Evolutionary conservation across 1,140 invertebrate species (phyloP).

Genomic region (Apis laboriosa): DNA sequence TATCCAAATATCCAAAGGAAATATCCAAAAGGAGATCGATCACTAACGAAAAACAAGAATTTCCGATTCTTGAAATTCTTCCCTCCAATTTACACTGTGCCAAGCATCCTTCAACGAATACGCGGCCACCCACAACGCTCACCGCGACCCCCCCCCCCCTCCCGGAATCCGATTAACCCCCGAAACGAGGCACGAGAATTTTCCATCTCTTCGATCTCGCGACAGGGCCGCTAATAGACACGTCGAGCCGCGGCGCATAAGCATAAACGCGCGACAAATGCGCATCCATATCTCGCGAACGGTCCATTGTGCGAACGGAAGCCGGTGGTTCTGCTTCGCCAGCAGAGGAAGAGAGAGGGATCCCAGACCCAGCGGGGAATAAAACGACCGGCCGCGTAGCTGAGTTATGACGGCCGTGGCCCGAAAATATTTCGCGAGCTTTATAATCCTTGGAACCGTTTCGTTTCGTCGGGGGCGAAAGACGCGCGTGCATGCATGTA

Average conservation of each 20-base stretch:
- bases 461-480: conserved; percentile 62
- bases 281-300: conserved; percentile 54
- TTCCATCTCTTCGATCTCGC: conserved; percentile 12
- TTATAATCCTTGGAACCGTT: conserved; percentile 72
- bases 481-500: conserved; percentile 57
- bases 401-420: conserved; percentile 74
- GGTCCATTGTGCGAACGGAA: conserved; percentile 45
- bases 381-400: conserved; percentile 56
- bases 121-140: background rate
- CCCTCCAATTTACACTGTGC: background rate
- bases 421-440: conserved; percentile 76
- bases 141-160: background rate
- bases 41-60: too few relatives aligned
- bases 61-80: too few relatives aligned
- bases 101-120: too few relatives aligned
- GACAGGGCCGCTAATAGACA: conserved; percentile 57
- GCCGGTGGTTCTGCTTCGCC: conserved; percentile 45
- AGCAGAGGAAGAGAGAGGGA: conserved; percentile 39
- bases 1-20: too few relatives aligned
- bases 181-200: background rate
- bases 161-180: conserved; percentile 15
- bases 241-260: conserved; percentile 47
- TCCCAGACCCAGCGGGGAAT: background rate
- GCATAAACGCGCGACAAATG: conserved; percentile 56
- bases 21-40: too few relatives aligned